A percentile compares a stretch with the other conserved stretches of the same genome.
phyloP scores from a whole-genome alignment of 1,140 invertebrate species.

The Drosophila miranda region DNA sequence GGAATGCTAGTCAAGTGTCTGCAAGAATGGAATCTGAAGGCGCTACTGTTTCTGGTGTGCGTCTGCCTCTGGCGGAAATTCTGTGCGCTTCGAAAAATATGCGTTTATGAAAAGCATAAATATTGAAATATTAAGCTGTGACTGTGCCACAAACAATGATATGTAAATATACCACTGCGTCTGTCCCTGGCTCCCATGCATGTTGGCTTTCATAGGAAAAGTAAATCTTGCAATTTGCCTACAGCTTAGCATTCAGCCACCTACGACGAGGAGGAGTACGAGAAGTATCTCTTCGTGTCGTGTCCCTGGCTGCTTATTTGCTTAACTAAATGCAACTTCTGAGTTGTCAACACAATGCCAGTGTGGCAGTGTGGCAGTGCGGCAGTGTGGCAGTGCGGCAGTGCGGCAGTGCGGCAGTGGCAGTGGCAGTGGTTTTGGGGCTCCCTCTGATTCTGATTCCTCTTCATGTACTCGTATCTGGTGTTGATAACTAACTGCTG shows the following conservation, averaged over 20 bases:
- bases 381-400: conserved; percentile 24
- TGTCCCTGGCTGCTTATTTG: conserved; percentile 60
- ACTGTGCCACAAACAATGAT: conserved; percentile 67
- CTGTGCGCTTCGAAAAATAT: conserved; percentile 61
- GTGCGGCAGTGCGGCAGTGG: conserved; percentile 8
- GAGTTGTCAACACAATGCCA: conserved; percentile 70
- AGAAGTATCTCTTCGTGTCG: background rate
- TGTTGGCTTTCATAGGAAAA: conserved; percentile 2
- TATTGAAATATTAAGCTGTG: conserved; percentile 81
- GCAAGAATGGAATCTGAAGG: background rate
- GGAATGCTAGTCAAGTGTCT: no score
- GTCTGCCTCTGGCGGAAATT: conserved; percentile 60
- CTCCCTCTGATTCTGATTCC: background rate
- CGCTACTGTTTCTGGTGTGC: conserved; percentile 21
- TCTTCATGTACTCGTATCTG: conserved; percentile 9
- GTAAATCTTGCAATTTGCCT: conserved; percentile 62
- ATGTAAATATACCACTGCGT: conserved; percentile 39
- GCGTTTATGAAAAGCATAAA: conserved; percentile 81
- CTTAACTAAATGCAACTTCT: conserved; percentile 78
- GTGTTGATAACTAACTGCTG: conserved; percentile 58
- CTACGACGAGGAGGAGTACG: no score
- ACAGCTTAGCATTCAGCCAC: background rate
- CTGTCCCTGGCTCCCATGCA: background rate
- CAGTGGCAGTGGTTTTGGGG: background rate
- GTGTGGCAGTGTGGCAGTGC: conserved; percentile 28